Conservation (phyloP, 2,797 vertebrate genomes). For the Setipinna tenuifilis region DNA sequence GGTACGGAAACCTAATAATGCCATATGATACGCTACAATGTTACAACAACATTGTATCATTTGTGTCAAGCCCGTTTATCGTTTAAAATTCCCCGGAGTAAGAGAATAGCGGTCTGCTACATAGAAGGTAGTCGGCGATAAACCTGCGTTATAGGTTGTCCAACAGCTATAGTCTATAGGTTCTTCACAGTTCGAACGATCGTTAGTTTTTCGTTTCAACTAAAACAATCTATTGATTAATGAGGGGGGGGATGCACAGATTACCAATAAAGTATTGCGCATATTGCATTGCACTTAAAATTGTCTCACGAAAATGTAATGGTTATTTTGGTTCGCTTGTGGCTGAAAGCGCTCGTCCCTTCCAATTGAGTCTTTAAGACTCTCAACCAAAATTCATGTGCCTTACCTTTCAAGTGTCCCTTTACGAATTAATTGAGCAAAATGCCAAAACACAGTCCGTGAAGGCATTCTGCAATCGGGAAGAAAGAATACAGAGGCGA, state of each 20-base stretch:
- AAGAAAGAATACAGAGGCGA: constrained; percentile 36
- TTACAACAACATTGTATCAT: constrained; percentile 52
- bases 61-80: constrained; percentile 52
- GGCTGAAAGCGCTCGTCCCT: not conserved
- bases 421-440: constrained; percentile 8
- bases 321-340: not conserved
- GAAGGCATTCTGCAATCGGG: constrained; percentile 20
- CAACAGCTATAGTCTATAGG: not conserved
- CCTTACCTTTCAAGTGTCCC: constrained; percentile 1
- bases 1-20: constrained; percentile 52
- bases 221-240: not conserved
- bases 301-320: not conserved
- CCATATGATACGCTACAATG: constrained; percentile 55
- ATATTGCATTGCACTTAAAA: not conserved
- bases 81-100: constrained; percentile 29
- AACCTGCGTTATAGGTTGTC: not conserved
- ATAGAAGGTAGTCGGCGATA: not conserved
- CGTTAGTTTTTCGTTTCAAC: constrained; percentile 17
- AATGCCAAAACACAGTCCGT: not conserved
- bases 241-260: not conserved
- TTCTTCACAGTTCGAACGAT: constrained; percentile 4
- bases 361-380: not conserved
- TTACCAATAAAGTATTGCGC: not conserved
- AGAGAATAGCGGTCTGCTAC: not conserved
- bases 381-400: not conserved